Evolutionary conservation across 2,113 vertebrate species (phyloP).

Genomic region (Siphamia tubifer): DNA sequence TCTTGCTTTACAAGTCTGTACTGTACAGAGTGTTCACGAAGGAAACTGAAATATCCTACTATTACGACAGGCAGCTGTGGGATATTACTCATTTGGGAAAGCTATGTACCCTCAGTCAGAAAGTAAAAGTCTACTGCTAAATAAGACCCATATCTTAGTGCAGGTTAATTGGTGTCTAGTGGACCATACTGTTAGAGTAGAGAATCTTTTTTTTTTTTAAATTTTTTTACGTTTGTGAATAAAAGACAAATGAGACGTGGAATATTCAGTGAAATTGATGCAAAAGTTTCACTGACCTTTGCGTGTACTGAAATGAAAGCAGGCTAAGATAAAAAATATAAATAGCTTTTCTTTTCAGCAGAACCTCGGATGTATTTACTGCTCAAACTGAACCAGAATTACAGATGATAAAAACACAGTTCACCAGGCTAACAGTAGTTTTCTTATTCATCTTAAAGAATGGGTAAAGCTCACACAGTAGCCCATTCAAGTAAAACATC

Average conservation of each 20-base stretch:
- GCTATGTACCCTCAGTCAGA: background rate
- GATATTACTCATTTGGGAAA: background rate
- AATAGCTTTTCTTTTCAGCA: conserved; percentile 12
- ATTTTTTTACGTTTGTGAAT: too few species aligned
- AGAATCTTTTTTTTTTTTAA: background rate
- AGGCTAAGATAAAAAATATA: conserved; percentile 5
- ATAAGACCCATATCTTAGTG: background rate
- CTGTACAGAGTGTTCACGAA: background rate
- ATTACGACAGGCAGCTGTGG: background rate
- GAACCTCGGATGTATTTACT: background rate
- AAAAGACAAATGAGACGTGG: background rate
- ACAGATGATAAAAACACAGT: background rate
- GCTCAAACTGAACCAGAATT: background rate
- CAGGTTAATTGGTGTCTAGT: background rate
- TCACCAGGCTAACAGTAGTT: background rate
- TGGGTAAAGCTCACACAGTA: background rate
- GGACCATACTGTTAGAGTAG: background rate
- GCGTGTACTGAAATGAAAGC: background rate
- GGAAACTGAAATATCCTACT: background rate
- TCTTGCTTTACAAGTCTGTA: background rate
- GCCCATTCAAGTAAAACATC: background rate
- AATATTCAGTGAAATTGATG: background rate
- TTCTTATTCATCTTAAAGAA: background rate
- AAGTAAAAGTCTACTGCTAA: background rate
- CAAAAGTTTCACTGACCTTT: conserved; percentile 42